These are phyloP conservation scores for Chalcis sispes DNA, from an alignment of 2,888 invertebrate genomes.

Conservation along the genomic window DNA sequence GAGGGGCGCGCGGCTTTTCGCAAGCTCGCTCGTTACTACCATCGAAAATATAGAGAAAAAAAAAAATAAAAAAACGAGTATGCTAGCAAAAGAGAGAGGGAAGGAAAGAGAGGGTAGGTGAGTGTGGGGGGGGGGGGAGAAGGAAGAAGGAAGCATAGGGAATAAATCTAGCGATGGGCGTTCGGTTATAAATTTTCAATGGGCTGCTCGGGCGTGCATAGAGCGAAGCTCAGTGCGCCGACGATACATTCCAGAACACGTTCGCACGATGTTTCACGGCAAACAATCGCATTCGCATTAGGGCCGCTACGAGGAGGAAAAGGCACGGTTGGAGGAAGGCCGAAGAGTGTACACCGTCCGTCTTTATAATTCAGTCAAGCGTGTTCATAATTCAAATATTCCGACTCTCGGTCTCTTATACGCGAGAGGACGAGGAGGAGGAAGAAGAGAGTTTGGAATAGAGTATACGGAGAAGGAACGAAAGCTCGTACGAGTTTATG, in stretches of 20 bases:
- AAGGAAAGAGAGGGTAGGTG: too few species aligned
- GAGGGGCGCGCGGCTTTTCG: too few species aligned
- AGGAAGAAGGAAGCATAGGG: constrained; percentile 10
- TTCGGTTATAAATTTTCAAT: constrained; percentile 50
- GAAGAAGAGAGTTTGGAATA: too few species aligned
- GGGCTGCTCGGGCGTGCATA: not conserved
- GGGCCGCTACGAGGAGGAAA: not conserved
- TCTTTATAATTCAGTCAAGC: constrained; percentile 41
- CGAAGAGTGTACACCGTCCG: not conserved
- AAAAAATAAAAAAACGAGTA: too few species aligned
- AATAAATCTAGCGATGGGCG: constrained; percentile 43
- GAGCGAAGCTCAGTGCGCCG: not conserved
- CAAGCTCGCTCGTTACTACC: too few species aligned
- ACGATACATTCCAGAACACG: constrained; percentile 42
- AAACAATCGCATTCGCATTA: constrained; percentile 50
- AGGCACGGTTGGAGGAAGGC: not conserved
- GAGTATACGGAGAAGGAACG: not conserved
- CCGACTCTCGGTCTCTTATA: constrained; percentile 10
- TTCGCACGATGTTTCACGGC: constrained; percentile 47
- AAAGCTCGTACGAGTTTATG: constrained; percentile 7
- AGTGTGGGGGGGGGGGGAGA: too few species aligned
- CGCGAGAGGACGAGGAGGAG: too few species aligned
- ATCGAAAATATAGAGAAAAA: too few species aligned
- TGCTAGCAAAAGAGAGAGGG: too few species aligned
- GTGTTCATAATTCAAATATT: constrained; percentile 45